phyloP scores from a whole-genome alignment of 1,140 invertebrate species.

The Antheraea pernyi region DNA sequence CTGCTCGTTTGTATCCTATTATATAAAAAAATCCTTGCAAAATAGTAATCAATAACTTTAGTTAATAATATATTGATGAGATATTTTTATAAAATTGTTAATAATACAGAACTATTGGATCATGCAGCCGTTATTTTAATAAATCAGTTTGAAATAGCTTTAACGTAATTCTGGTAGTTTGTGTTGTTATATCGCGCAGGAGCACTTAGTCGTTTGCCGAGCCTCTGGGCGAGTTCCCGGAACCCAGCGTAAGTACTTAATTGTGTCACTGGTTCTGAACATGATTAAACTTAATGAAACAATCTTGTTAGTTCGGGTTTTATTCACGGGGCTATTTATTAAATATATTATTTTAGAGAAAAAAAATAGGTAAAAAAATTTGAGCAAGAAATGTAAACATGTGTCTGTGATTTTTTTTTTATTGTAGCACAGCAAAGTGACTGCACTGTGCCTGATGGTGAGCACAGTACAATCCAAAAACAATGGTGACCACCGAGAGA shows the following conservation, averaged over 20 bases:
- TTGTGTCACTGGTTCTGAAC: slow-evolving; percentile 32
- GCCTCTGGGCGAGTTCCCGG: slow-evolving; percentile 19
- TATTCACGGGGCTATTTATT: background rate
- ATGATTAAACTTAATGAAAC: slow-evolving; percentile 35
- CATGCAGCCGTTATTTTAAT: background rate
- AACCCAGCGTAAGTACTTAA: slow-evolving; percentile 40
- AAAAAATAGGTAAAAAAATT: background rate
- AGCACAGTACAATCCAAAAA: no score
- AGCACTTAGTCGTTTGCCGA: slow-evolving; percentile 10
- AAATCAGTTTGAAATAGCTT: background rate
- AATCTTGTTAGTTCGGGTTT: slow-evolving; percentile 16
- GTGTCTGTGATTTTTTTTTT: no score
- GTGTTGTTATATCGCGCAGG: background rate
- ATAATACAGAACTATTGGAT: background rate
- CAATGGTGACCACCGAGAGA: no score
- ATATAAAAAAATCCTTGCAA: no score
- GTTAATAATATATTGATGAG: no score
- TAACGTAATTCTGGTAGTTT: slow-evolving; percentile 5
- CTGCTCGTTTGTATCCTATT: no score
- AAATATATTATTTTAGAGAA: background rate
- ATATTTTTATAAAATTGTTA: background rate
- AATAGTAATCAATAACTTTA: no score
- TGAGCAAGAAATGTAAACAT: no score
- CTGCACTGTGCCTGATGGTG: no score
- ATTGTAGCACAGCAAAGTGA: no score